Percentiles rank a stretch among this genome's conserved stretches.
Conservation (phyloP, 1,140 invertebrate genomes). For the Drosophila sproati region DNA sequence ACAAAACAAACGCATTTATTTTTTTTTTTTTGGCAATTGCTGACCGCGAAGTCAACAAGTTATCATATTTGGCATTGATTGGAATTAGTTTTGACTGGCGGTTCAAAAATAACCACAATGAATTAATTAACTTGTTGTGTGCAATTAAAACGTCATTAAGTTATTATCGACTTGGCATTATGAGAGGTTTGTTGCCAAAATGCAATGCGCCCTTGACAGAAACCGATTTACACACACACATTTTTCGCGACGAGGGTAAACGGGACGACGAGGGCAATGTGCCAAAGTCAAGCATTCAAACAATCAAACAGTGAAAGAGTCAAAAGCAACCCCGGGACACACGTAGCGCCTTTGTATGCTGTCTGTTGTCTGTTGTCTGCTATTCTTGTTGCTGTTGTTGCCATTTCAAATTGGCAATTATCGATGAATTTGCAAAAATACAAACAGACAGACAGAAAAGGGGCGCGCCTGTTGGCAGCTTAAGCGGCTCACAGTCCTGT, state of each 20-base stretch:
- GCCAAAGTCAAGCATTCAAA: constrained; percentile 58
- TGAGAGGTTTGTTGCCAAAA: constrained; percentile 64
- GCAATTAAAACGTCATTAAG: constrained; percentile 81
- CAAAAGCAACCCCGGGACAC: constrained; percentile 61
- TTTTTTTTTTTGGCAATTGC: constrained; percentile 40
- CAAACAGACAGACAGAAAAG: constrained; percentile 65
- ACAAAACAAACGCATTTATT: not conserved
- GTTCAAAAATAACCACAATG: constrained; percentile 51
- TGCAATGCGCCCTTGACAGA: constrained; percentile 72
- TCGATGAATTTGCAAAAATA: constrained; percentile 81
- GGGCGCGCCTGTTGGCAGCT: constrained; percentile 59
- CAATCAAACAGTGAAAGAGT: constrained; percentile 45
- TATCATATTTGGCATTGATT: constrained; percentile 60
- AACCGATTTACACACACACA: constrained; percentile 9
- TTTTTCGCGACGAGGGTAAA: constrained; percentile 26
- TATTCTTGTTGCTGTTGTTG: constrained; percentile 53
- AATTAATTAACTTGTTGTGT: constrained; percentile 78
- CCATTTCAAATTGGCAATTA: constrained; percentile 82
- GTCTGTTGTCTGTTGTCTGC: constrained; percentile 12
- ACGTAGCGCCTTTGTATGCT: constrained; percentile 48
- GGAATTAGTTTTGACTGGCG: constrained; percentile 72
- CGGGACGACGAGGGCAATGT: constrained; percentile 41
- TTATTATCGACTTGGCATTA: constrained; percentile 71
- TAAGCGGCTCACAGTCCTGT: constrained; percentile 61
- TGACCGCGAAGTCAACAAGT: constrained; percentile 49